Conservation (phyloP, 64 coral and sea anemone species). For the Pocillopora damicornis region DNA sequence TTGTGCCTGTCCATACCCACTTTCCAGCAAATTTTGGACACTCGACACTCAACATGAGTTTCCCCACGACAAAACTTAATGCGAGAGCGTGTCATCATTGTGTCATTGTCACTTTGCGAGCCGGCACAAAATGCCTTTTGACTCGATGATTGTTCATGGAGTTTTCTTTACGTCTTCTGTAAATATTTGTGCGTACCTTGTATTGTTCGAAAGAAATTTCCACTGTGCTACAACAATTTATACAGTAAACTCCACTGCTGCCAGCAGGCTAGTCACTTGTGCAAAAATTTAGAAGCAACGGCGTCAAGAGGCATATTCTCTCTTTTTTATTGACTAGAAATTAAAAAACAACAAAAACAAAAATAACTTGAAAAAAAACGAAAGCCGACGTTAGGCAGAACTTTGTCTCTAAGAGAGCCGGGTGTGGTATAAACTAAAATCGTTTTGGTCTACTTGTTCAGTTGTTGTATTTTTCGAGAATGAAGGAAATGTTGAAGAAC, state of each 20-base stretch:
- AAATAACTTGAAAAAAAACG: constrained; percentile 20
- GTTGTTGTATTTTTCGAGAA: constrained; percentile 11
- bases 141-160: neutral
- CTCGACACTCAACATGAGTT: neutral
- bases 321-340: constrained; percentile 12
- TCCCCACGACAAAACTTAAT: constrained; percentile 6
- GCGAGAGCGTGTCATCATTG: constrained; percentile 30
- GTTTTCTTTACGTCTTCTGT: constrained; percentile 14
- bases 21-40: neutral
- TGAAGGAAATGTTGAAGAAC: neutral
- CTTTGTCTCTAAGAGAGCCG: constrained; percentile 24
- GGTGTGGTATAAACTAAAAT: neutral
- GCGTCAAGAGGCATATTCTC: neutral
- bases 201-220: constrained; percentile 1
- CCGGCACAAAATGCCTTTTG: constrained; percentile 11
- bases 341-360: neutral
- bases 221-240: constrained; percentile 7
- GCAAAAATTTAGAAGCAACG: neutral
- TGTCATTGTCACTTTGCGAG: constrained; percentile 22
- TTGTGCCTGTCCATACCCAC: neutral
- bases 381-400: constrained; percentile 28
- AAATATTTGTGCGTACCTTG: constrained; percentile 21
- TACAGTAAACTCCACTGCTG: constrained; percentile 3
- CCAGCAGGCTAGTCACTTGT: neutral
- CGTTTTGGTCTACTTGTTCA: neutral